Percentiles rank a stretch among this genome's conserved stretches.
Conservation (phyloP, 2,888 invertebrate species). For the Pocota personata region DNA sequence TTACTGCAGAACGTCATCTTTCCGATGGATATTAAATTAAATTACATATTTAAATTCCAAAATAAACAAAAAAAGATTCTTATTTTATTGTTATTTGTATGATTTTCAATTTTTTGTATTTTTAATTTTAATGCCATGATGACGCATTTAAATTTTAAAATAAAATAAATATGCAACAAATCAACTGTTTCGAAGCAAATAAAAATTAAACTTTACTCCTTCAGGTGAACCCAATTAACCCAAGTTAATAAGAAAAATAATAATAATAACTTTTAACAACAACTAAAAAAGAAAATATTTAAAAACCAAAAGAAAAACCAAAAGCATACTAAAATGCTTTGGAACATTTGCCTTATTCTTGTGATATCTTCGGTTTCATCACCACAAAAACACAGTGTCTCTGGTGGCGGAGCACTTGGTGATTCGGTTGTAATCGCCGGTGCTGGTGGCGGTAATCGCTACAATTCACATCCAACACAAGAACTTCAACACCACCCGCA, state of each 20-base stretch:
- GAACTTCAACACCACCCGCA: slow-evolving; percentile 73
- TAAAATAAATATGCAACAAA: slow-evolving; percentile 13
- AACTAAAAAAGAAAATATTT: slow-evolving; percentile 17
- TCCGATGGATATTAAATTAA: too few species aligned
- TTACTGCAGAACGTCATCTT: too few species aligned
- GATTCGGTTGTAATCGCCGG: slow-evolving; percentile 75
- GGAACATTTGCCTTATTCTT: slow-evolving; percentile 72
- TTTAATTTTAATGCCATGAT: not conserved
- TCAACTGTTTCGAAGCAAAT: slow-evolving; percentile 14
- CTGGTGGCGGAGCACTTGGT: slow-evolving; percentile 77
- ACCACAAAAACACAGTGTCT: slow-evolving; percentile 76
- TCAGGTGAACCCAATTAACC: slow-evolving; percentile 36
- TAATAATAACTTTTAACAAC: slow-evolving; percentile 18
- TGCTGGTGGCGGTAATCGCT: slow-evolving; percentile 73
- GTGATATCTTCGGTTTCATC: slow-evolving; percentile 75
- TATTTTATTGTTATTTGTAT: too few species aligned
- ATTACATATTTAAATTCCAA: too few species aligned
- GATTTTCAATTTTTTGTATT: not conserved
- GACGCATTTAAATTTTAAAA: not conserved
- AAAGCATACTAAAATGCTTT: slow-evolving; percentile 66
- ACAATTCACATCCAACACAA: slow-evolving; percentile 63
- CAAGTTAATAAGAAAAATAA: slow-evolving; percentile 7
- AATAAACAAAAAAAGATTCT: too few species aligned
- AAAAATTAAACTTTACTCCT: not conserved
- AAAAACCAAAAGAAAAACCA: slow-evolving; percentile 13